A percentile compares a stretch with the other conserved stretches of the same genome.
Evolutionary conservation across 2,113 vertebrate species (phyloP).

Genomic region (Serranochromis macrocephalus): DNA sequence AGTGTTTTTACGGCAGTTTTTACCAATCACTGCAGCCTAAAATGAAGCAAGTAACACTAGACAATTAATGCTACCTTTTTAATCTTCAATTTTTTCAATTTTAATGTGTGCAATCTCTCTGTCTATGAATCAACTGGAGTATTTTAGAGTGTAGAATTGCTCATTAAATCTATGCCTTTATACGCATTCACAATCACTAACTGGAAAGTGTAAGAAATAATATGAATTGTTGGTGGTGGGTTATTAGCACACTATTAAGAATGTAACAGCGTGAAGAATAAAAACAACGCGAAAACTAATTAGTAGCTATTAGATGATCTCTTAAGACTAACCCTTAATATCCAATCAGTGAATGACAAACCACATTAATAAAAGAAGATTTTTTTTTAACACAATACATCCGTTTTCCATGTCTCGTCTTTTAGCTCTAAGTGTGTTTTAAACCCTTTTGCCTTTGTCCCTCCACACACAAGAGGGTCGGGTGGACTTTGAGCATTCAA

Average conservation of each 20-base stretch:
- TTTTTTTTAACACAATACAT: background rate
- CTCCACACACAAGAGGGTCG: slow-evolving; percentile 50
- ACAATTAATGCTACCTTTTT: background rate
- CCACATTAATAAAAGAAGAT: background rate
- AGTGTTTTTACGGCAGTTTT: background rate
- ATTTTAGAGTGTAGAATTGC: background rate
- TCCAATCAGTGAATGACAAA: background rate
- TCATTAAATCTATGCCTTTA: background rate
- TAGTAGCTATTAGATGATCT: background rate
- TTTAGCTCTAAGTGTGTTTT: background rate
- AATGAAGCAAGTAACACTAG: background rate
- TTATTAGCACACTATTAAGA: background rate
- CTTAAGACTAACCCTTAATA: background rate
- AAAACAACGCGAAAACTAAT: background rate
- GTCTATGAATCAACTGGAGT: background rate
- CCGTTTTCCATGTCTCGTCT: background rate
- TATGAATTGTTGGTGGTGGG: background rate
- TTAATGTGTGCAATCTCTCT: background rate
- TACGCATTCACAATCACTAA: background rate
- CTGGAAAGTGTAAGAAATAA: background rate
- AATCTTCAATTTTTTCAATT: background rate
- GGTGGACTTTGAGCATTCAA: slow-evolving; percentile 68
- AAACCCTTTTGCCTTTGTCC: slow-evolving; percentile 68
- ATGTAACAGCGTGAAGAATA: background rate
- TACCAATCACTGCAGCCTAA: background rate